Base-by-base conservation (phyloP, 2,888 invertebrate species). In the Gordius sp. region DNA sequence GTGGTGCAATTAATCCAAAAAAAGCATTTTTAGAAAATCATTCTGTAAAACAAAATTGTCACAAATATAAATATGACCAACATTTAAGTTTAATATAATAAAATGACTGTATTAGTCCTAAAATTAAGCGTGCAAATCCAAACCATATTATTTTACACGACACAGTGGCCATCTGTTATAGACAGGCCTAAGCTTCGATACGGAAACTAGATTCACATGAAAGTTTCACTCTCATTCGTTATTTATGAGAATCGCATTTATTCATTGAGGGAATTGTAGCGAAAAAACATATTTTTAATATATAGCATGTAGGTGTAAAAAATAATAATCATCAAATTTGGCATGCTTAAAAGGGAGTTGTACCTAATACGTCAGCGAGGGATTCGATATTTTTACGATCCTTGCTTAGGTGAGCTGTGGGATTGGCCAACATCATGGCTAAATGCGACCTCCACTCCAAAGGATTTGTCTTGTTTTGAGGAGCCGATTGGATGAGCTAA, bases 401-500 rank as follows among this genome's bases (percentile, higher is more conserved):
- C 58, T 79, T 73, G 62, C 82, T 82, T 1, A 81, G 78, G 60
- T 77, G 75, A 61, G 75, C 74, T 13, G 80, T 76, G 16, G 79
- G 77, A 64, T 73, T 74, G 60, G 89, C 80, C 57, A 93, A 75
- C 64, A 97, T 78, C 78, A 93, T 84, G 59, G 93, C 89, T 58
- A 87, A 75, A 73, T 97, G 93, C 24, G 87, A 83, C 60, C 86
- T 76, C 93, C 93, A 97, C 71, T 89, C 13, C 4, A 47, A 20
- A 47, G 16, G n/a, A 23, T 20, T 47, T 13, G 20, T 20, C 20
- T 33, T 33, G 8, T 8, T 13, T 13, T 13, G n/a, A n/a, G 39
- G n/a, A 33, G 39, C 39, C 8, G n/a, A n/a, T 33, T 33, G 39
- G 8, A 33, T 33, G 8, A 13, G 39, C 39, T 33, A 33, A 33